Conservation (phyloP, 2,797 vertebrate species). For the Octomys mimax region DNA sequence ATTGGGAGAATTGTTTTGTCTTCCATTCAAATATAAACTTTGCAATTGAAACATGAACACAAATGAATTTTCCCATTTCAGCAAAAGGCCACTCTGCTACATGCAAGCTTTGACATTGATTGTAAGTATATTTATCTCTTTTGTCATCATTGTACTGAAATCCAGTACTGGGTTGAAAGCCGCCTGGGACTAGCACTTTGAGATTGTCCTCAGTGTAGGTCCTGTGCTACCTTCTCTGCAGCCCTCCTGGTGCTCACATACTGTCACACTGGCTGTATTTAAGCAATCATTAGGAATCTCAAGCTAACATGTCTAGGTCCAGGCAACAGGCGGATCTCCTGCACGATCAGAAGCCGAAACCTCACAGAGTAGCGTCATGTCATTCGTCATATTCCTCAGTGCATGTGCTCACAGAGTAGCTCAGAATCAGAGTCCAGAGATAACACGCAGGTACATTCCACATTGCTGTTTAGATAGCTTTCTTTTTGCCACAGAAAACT, state of each 20-base stretch:
- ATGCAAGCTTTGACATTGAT: neutral
- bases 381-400: neutral
- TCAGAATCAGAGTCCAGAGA: slow-evolving; percentile 1
- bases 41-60: neutral
- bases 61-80: neutral
- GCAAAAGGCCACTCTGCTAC: neutral
- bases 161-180: neutral
- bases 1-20: neutral
- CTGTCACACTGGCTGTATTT: neutral
- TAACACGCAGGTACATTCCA: neutral
- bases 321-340: neutral
- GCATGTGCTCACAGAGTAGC: neutral
- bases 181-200: neutral
- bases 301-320: neutral
- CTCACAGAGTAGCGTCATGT: neutral
- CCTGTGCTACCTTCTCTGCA: neutral
- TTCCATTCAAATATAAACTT: slow-evolving; percentile 1
- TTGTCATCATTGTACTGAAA: neutral
- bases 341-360: neutral
- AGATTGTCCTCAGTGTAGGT: neutral
- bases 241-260: neutral
- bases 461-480: neutral
- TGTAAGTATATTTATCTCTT: neutral
- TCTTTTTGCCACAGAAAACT: slow-evolving; percentile 18
- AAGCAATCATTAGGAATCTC: neutral